A percentile compares a stretch with the other conserved stretches of the same genome.
These are phyloP conservation scores for Protomyctophum bolini DNA, from an alignment of 2,113 vertebrate species.

Conservation along the genomic window DNA sequence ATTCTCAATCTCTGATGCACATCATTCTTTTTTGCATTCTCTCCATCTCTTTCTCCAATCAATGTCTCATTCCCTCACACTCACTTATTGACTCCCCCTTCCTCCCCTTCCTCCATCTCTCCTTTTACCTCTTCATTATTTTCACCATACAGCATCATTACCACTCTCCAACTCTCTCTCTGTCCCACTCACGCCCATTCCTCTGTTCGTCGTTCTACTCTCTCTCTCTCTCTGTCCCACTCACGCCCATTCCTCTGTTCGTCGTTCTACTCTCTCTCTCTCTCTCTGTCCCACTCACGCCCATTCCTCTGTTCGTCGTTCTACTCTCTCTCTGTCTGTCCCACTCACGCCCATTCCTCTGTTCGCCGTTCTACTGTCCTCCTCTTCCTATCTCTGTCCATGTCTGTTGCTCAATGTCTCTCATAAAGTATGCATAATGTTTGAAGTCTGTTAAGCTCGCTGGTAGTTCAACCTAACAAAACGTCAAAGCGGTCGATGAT, in stretches of 20 bases:
- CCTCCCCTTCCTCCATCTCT: background rate
- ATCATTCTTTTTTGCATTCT: background rate
- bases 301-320: background rate
- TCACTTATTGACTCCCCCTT: background rate
- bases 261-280: background rate
- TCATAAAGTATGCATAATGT: conserved; percentile 30
- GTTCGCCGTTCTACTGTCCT: background rate
- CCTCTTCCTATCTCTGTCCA: conserved; percentile 1
- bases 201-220: background rate
- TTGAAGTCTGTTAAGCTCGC: conserved; percentile 33
- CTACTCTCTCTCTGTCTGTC: background rate
- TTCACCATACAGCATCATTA: background rate
- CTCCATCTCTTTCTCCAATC: background rate
- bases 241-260: background rate
- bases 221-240: conserved; percentile 4
- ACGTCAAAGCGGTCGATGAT: conserved; percentile 44
- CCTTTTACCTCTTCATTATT: background rate
- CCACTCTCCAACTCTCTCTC: background rate
- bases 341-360: too few relatives aligned
- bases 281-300: background rate
- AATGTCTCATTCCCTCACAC: background rate
- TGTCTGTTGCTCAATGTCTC: conserved; percentile 7
- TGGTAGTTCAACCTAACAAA: conserved; percentile 36
- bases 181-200: background rate
- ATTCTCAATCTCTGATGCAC: too few relatives aligned